Base-by-base conservation (phyloP, 1,140 invertebrate species). In the Fopius arisanus region DNA sequence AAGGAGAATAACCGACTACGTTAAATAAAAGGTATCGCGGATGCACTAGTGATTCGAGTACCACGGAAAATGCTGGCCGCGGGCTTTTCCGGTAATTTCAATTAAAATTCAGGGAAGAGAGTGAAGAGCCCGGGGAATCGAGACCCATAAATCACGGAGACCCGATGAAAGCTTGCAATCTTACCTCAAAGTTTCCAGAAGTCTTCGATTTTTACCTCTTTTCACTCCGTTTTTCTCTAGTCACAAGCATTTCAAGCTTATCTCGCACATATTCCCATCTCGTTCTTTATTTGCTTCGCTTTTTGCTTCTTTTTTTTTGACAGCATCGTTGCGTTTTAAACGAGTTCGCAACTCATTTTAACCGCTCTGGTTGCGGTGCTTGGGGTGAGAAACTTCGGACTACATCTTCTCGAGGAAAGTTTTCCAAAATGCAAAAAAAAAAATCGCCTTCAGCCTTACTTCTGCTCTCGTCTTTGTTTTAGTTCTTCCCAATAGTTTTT, bases 341-440 rank as follows among this genome's bases (percentile, higher is more conserved):
- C 67, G 67, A 76, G 67, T 76, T 76, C 51, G 54, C 72, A 76
- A 76, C 75, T 76, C 75, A 76, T 76, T 54, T 71, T 73, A 76
- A 76, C 72, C 67, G 72, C 67, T 71, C 43, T 37, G 21, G 70
- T 70, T 37, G 33, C 37, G 70, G 41, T 29, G 59, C 23, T 51
- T 5, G 28, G 48, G 19, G 21, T 54, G 37, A 4, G 28, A 72
- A 72, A 72, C 26, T 72, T 72, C 59, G 33, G 21, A 63, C 70
- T 19, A 62, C 70, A 72, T 72, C 70, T 63, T 72, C 65, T 48
- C 59, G 23, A 65, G 37, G 12, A 31, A 63, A 37, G 2, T 63
- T 76, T 73, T 40, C 65, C 43, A 37, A 12, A 37, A 37, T 10
- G 7, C 40, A 41, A 23, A 72, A 43, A 41, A 23, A 72, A 43